Evolutionary conservation across 2,888 invertebrate genomes (phyloP).

Genomic region (Antheraea yamamai): DNA sequence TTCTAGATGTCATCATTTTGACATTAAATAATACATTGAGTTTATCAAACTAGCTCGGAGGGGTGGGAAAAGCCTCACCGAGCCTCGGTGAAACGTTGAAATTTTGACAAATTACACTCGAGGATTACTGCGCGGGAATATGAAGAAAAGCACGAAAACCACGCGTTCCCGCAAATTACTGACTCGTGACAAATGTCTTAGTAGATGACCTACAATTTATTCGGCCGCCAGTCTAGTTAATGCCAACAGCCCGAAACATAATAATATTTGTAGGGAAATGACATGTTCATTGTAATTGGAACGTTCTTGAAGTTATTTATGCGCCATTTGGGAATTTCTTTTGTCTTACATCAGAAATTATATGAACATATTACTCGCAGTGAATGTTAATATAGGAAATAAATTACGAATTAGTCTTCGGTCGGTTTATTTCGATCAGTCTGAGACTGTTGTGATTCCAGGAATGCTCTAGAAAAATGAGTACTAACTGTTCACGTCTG

Average conservation of each 20-base stretch:
- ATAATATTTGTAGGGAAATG: slow-evolving; percentile 28
- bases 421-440: background rate
- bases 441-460: background rate
- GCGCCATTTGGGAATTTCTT: slow-evolving; percentile 26
- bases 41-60: slow-evolving; percentile 53
- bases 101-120: slow-evolving; percentile 69
- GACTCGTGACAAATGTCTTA: slow-evolving; percentile 59
- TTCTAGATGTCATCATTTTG: slow-evolving; percentile 29
- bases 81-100: slow-evolving; percentile 54
- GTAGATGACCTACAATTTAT: slow-evolving; percentile 62
- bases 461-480: background rate
- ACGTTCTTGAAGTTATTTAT: slow-evolving; percentile 31
- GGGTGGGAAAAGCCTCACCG: slow-evolving; percentile 35
- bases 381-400: background rate
- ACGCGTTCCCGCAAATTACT: slow-evolving; percentile 66
- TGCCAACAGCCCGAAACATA: slow-evolving; percentile 42
- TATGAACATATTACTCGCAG: slow-evolving; percentile 12
- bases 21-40: slow-evolving; percentile 55
- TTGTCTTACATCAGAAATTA: slow-evolving; percentile 28
- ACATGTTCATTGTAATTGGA: slow-evolving; percentile 30
- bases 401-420: background rate
- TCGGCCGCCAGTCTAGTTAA: slow-evolving; percentile 49
- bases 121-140: slow-evolving; percentile 65
- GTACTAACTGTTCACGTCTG: background rate
- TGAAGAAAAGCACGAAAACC: slow-evolving; percentile 70